Conservation (phyloP, 2,888 invertebrate genomes). For the Desoria tigrina region DNA sequence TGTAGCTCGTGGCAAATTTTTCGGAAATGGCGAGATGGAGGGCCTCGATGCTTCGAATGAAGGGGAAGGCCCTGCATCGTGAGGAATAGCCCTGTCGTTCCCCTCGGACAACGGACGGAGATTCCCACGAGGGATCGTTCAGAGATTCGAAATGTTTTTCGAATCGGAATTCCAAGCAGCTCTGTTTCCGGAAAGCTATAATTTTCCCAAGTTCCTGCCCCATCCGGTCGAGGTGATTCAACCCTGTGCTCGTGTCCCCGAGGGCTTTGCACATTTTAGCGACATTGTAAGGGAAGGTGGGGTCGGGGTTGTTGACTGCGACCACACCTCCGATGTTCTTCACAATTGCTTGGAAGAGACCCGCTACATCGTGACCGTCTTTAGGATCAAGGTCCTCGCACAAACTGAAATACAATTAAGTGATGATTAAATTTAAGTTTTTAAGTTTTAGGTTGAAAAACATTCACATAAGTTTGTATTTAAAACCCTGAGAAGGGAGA, state of each 20-base stretch:
- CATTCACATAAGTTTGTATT: too few species aligned
- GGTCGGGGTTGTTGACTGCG: slow-evolving; percentile 32
- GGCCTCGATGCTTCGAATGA: too few species aligned
- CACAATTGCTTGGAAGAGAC: slow-evolving; percentile 27
- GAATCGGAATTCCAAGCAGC: slow-evolving; percentile 35
- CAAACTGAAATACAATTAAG: slow-evolving; percentile 22
- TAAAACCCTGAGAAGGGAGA: too few species aligned
- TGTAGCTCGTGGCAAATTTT: too few species aligned
- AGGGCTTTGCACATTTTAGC: slow-evolving; percentile 8
- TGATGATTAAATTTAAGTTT: background rate
- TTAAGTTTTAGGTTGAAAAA: too few species aligned
- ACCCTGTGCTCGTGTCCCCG: background rate
- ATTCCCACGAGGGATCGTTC: slow-evolving; percentile 23
- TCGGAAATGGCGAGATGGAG: too few species aligned
- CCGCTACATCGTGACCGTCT: slow-evolving; percentile 23
- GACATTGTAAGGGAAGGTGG: slow-evolving; percentile 12
- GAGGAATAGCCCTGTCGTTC: slow-evolving; percentile 21
- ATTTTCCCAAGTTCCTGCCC: background rate
- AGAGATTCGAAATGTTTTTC: slow-evolving; percentile 27
- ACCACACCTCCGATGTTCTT: slow-evolving; percentile 33
- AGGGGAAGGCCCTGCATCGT: too few species aligned
- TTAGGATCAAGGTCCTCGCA: slow-evolving; percentile 32
- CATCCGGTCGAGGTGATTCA: background rate
- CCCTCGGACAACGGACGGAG: slow-evolving; percentile 28
- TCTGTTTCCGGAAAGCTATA: background rate